phyloP scores from a whole-genome alignment of 2,888 invertebrate species.

The Luperina testacea region DNA sequence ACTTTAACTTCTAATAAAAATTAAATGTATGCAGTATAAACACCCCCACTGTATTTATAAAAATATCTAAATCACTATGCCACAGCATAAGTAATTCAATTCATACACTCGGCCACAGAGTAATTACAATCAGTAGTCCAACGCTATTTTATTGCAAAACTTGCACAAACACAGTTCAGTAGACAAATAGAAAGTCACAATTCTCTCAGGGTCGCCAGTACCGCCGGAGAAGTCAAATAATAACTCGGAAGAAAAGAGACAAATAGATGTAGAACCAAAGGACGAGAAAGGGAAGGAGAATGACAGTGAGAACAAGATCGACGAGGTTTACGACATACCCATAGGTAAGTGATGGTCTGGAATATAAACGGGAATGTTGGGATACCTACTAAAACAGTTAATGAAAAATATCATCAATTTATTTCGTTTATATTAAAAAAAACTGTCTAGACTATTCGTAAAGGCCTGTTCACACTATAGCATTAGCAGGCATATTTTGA shows the following conservation, averaged over 20 bases:
- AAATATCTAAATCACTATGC: not conserved
- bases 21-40: not conserved
- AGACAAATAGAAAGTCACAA: constrained; percentile 73
- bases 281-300: constrained; percentile 78
- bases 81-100: constrained; percentile 14
- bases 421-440: constrained; percentile 31
- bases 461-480: constrained; percentile 63
- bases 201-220: constrained; percentile 84
- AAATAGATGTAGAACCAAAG: constrained; percentile 76
- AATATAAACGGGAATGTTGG: constrained; percentile 29
- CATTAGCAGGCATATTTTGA: constrained; percentile 5
- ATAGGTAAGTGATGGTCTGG: constrained; percentile 81
- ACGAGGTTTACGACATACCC: constrained; percentile 88
- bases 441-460: constrained; percentile 22
- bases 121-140: constrained; percentile 20
- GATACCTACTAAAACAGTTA: not conserved
- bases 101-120: constrained; percentile 14
- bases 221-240: constrained; percentile 81
- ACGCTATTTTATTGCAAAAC: constrained; percentile 6
- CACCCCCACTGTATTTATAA: constrained; percentile 39
- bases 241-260: constrained; percentile 81
- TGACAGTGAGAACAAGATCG: constrained; percentile 77
- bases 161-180: constrained; percentile 48
- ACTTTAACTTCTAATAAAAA: constrained; percentile 10
- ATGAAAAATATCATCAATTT: not conserved